Conservation (phyloP, 2,113 vertebrate species). For the Perccottus glenii region DNA sequence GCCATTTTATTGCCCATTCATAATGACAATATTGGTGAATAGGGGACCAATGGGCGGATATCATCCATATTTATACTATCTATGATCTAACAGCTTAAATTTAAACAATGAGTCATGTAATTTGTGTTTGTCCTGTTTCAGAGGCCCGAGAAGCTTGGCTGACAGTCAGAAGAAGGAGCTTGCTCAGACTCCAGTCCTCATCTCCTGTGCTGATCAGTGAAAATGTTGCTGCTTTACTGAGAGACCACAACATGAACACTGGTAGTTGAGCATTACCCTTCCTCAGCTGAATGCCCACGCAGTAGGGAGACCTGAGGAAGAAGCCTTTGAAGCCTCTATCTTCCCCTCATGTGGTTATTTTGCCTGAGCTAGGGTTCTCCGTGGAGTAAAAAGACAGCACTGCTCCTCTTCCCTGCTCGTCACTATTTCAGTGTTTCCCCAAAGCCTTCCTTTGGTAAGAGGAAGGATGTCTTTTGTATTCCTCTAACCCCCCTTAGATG, state of each 20-base stretch:
- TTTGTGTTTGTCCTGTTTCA: slow-evolving; percentile 73
- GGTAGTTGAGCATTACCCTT: slow-evolving; percentile 76
- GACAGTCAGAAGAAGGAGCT: slow-evolving; percentile 97
- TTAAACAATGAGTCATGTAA: neutral
- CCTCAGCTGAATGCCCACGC: slow-evolving; percentile 84
- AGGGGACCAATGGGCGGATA: no score
- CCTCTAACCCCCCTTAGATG: slow-evolving; percentile 38
- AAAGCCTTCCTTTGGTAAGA: slow-evolving; percentile 60
- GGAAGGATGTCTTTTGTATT: slow-evolving; percentile 54
- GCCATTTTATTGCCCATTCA: no score
- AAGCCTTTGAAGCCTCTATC: slow-evolving; percentile 52
- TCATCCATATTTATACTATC: no score
- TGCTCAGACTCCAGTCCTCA: slow-evolving; percentile 92
- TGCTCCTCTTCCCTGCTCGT: slow-evolving; percentile 35
- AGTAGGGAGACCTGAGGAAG: slow-evolving; percentile 81
- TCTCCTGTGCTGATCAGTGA: slow-evolving; percentile 99
- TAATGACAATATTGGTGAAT: no score
- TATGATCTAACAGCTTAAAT: no score
- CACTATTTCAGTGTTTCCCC: slow-evolving; percentile 64
- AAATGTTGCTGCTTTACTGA: slow-evolving; percentile 60
- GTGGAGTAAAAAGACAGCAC: slow-evolving; percentile 25
- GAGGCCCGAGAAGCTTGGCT: slow-evolving; percentile 88
- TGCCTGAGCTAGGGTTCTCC: slow-evolving; percentile 66
- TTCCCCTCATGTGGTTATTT: slow-evolving; percentile 74
- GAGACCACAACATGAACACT: slow-evolving; percentile 46